These are phyloP conservation scores for Cichladusa arquata DNA, from an alignment of 2,113 vertebrate species.

Conservation along the genomic window DNA sequence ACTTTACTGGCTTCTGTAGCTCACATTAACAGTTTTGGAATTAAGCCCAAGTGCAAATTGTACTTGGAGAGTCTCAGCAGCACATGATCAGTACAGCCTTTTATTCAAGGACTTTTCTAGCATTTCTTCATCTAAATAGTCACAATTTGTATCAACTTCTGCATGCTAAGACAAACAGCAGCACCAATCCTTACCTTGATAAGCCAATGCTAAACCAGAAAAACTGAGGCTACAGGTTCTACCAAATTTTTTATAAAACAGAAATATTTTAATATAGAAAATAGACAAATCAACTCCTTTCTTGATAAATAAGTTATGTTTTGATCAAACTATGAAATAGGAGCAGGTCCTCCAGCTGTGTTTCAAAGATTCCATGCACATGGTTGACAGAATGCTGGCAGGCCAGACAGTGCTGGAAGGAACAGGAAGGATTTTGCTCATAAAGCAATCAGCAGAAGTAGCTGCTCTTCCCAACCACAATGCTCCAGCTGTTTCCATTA, in stretches of 20 bases:
- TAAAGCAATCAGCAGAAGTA: background rate
- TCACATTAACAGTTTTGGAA: constrained; percentile 56
- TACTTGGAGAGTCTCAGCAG: constrained; percentile 50
- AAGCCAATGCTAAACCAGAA: background rate
- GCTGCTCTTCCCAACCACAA: background rate
- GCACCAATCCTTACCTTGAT: background rate
- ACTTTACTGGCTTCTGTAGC: constrained; percentile 42
- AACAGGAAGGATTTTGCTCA: background rate
- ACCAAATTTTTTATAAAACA: background rate
- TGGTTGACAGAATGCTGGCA: background rate
- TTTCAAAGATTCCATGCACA: background rate
- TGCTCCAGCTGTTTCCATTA: background rate
- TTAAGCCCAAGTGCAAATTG: constrained; percentile 55
- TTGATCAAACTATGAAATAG: background rate
- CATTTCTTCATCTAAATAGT: background rate
- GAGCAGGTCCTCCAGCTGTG: background rate
- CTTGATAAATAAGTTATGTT: background rate
- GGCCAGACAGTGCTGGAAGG: background rate
- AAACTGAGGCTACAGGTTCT: background rate
- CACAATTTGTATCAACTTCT: background rate
- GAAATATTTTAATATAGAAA: background rate
- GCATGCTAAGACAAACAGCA: background rate
- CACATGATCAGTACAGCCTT: background rate
- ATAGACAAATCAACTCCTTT: background rate
- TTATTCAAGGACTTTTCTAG: constrained; percentile 38